phyloP scores from a whole-genome alignment of 2,888 invertebrate genomes.

The Nematopogon swammerdamellus region DNA sequence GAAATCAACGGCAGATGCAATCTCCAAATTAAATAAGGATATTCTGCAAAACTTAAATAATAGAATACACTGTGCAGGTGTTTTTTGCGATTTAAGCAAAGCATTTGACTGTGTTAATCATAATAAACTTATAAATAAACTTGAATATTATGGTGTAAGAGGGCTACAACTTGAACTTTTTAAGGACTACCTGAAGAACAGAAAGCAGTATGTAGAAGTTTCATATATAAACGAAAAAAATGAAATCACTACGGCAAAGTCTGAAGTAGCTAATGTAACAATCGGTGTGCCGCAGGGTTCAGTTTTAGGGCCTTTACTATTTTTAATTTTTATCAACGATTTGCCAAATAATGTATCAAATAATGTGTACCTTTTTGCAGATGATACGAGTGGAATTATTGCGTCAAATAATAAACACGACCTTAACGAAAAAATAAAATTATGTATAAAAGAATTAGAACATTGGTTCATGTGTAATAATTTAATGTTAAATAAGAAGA shows the following conservation, averaged over 20 bases:
- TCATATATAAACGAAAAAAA: background rate
- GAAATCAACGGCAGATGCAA: background rate
- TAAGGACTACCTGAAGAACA: background rate
- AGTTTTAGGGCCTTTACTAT: constrained; percentile 1
- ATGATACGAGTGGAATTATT: constrained; percentile 1
- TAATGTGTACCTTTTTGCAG: background rate
- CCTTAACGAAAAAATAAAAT: background rate
- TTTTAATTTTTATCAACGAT: background rate
- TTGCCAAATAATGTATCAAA: background rate
- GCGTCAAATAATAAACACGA: background rate
- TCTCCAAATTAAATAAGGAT: background rate
- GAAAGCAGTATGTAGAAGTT: background rate
- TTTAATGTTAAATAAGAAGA: background rate
- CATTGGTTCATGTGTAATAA: background rate
- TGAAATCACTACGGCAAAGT: background rate
- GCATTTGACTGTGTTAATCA: background rate
- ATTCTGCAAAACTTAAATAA: background rate
- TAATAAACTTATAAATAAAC: background rate
- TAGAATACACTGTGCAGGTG: too few relatives aligned
- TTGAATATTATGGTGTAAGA: constrained; percentile 1
- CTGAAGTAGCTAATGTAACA: background rate
- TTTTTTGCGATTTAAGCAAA: background rate
- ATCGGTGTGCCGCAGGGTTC: background rate
- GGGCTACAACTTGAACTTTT: background rate
- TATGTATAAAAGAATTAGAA: background rate